A percentile compares a stretch with the other conserved stretches of the same genome.
Evolutionary conservation across 2,888 invertebrate genomes (phyloP).

Genomic region (Lasioglossum lativentre): DNA sequence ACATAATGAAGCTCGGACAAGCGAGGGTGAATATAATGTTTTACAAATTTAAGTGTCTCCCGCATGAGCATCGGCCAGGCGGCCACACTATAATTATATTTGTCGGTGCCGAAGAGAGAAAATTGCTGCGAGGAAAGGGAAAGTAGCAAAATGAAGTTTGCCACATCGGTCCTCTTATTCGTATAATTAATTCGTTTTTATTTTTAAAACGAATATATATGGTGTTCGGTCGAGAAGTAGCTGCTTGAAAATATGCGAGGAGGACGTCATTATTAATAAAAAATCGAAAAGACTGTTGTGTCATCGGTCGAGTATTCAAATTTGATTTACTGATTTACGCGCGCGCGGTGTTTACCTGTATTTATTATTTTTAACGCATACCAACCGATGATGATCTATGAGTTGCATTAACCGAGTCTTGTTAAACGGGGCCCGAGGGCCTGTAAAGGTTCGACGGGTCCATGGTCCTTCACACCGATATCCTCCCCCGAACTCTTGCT

Average conservation of each 20-base stretch:
- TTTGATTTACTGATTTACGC: constrained; percentile 82
- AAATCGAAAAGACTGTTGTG: neutral
- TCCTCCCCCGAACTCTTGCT: constrained; percentile 50
- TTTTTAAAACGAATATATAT: too few relatives aligned
- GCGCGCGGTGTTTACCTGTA: constrained; percentile 83
- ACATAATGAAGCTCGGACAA: constrained; percentile 70
- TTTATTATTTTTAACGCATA: constrained; percentile 83
- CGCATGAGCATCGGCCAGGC: constrained; percentile 30
- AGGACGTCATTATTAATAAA: constrained; percentile 4
- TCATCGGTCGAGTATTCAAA: constrained; percentile 67
- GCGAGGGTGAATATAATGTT: constrained; percentile 70
- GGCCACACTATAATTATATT: constrained; percentile 7
- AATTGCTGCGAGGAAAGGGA: neutral
- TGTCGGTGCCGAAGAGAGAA: neutral
- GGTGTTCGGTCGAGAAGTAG: too few relatives aligned
- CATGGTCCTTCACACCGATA: constrained; percentile 68
- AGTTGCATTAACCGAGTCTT: constrained; percentile 83
- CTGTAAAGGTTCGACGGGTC: constrained; percentile 68
- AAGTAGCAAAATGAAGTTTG: neutral
- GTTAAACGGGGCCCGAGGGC: constrained; percentile 81
- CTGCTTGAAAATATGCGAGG: too few relatives aligned
- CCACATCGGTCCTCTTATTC: neutral
- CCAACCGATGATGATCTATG: constrained; percentile 83
- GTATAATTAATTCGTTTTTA: neutral
- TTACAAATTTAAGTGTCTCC: constrained; percentile 71